phyloP scores from a whole-genome alignment of 2,888 invertebrate species.

The Nebria brevicollis region DNA sequence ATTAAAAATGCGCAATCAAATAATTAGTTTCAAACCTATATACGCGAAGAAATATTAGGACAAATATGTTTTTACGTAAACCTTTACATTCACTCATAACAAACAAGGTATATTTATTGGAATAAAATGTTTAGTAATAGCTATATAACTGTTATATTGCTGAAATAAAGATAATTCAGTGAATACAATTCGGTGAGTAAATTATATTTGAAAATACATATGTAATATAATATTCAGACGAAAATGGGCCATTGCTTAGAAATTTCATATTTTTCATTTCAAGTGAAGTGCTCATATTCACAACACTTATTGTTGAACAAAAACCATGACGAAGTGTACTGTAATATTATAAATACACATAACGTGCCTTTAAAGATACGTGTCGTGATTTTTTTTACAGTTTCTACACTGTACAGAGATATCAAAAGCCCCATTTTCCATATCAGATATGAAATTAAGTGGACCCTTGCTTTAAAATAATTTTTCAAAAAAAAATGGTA shows the following conservation, averaged over 20 bases:
- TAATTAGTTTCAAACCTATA: too few relatives aligned
- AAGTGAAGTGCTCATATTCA: not conserved
- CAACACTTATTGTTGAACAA: not conserved
- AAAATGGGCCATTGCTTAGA: not conserved
- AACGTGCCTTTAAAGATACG: constrained; percentile 60
- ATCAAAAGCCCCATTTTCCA: constrained; percentile 55
- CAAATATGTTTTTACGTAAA: too few relatives aligned
- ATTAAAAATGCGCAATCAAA: too few relatives aligned
- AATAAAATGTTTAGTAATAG: not conserved
- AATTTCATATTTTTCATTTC: not conserved
- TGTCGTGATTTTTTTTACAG: constrained; percentile 57
- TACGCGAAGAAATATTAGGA: too few relatives aligned
- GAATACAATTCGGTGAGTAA: too few relatives aligned
- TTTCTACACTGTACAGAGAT: constrained; percentile 50
- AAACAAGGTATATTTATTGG: not conserved
- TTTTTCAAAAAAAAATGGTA: not conserved
- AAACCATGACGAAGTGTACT: constrained; percentile 51
- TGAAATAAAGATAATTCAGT: not conserved
- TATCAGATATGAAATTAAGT: constrained; percentile 51
- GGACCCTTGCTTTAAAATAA: constrained; percentile 57
- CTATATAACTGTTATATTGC: not conserved
- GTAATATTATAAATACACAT: constrained; percentile 56
- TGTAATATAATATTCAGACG: not conserved
- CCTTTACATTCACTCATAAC: not conserved
- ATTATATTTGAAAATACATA: not conserved